Base-by-base conservation (phyloP, 2,888 invertebrate species). In the Emmelina monodactyla region DNA sequence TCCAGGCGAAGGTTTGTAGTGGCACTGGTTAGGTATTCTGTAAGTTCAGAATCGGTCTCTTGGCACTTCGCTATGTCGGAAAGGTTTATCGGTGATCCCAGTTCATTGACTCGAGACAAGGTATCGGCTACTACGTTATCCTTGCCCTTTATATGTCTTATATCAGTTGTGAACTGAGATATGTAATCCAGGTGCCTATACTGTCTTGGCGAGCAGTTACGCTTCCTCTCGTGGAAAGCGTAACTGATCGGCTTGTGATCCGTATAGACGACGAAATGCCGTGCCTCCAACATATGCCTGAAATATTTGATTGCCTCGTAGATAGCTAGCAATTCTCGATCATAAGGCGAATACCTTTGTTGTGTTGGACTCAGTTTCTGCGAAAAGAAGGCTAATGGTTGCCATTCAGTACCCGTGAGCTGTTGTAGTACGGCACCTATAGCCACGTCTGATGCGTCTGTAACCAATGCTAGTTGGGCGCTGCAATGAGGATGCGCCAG, bases 351-450 rank as follows among this genome's bases (percentile, higher is more conserved):
- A 10, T 25, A 25, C n/a, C 11, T 25, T 7, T 4, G 9, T 25
- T 25, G 25, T 25, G 25, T n/a, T 3, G 25, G 25, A 10, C 25
- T 25, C 4, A 25, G n/a, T 11, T 10, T 10, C 4, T 11, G 4
- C 6, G 25, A 25, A 11, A 25, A 25, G n/a, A 25, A 32, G 41
- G 52, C 53, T 1, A 62, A 34, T 0, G 59, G 60, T 38, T 62
- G 42, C 46, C 51, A 49, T 2, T 36, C 16, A 12, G 41, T 33
- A 9, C 47, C 33, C 3, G 42, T 35, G 1, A 36, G 43, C 42
- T 65, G 61, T 34, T 65, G 54, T n/a, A 67, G 28, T 0, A 44
- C 51, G 2, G 54, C 58, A 4, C 62, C 64, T 3, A 61, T 45
- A 2, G 61, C 50, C 2, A 14, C 34, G 28, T 60, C 53, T 1